Conservation (phyloP, 2,113 vertebrate genomes). For the Crocuta crocuta region DNA sequence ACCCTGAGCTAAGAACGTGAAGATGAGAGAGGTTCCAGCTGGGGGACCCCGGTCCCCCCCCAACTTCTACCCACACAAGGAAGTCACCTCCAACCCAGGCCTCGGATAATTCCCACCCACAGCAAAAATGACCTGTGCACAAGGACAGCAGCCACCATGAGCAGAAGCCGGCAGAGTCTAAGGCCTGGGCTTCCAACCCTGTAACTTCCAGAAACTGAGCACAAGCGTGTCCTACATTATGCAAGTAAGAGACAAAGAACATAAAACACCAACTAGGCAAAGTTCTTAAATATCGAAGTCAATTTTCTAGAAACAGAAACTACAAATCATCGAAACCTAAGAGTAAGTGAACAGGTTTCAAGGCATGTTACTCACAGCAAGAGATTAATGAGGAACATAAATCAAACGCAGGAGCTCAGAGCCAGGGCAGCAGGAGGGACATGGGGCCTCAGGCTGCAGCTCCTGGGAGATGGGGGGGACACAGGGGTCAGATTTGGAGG, state of each 20-base stretch:
- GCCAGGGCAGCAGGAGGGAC: fast-evolving
- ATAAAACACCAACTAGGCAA: background rate
- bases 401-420: background rate
- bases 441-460: background rate
- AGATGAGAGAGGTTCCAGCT: no score
- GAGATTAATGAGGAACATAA: background rate
- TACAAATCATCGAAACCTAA: fast-evolving
- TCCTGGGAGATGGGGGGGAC: background rate
- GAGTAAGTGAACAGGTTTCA: no score
- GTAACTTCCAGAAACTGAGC: background rate
- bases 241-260: background rate
- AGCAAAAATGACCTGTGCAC: background rate
- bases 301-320: background rate
- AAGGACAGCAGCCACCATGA: background rate
- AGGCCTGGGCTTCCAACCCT: no score
- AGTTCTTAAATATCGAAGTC: background rate
- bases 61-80: background rate
- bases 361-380: fast-evolving
- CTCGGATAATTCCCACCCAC: background rate
- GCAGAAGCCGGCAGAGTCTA: background rate
- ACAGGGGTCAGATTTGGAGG: background rate
- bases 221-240: background rate
- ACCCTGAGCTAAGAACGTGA: background rate
- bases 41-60: background rate
- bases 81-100: background rate